A percentile compares a stretch with the other conserved stretches of the same genome.
phyloP scores from a whole-genome alignment of 2,113 vertebrate species.

The Macaca mulatta region DNA sequence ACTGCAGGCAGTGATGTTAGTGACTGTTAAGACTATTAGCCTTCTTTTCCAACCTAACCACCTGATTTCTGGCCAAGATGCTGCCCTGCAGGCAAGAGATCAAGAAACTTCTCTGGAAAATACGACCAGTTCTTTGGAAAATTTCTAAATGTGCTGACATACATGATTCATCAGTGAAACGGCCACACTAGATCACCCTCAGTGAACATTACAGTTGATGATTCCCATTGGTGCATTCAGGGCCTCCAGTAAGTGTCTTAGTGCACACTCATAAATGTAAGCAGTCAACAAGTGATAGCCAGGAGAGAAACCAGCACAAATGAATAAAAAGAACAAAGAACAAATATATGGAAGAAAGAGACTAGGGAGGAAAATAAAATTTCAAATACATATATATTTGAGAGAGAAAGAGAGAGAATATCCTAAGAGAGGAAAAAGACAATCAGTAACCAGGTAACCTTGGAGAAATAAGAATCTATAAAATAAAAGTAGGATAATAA shows the following conservation, averaged over 20 bases:
- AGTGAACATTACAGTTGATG: neutral
- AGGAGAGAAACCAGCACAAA: neutral
- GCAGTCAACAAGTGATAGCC: neutral
- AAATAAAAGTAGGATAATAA: neutral
- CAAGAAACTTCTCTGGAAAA: neutral
- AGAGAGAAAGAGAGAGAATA: neutral
- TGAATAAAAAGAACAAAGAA: neutral
- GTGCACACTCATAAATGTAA: neutral
- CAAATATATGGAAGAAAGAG: too few species aligned
- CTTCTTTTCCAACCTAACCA: neutral
- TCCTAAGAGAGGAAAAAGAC: neutral
- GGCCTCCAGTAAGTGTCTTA: neutral
- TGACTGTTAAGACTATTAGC: neutral
- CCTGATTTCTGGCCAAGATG: neutral
- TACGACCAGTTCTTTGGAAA: neutral
- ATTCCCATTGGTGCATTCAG: neutral
- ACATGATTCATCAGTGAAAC: neutral
- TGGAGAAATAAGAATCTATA: neutral
- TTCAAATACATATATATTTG: neutral
- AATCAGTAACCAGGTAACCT: neutral
- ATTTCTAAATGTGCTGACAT: neutral
- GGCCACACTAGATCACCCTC: neutral
- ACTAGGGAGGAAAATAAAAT: neutral
- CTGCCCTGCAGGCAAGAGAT: neutral
- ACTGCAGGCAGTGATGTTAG: neutral